Conservation (phyloP, 2,113 vertebrate genomes). For the Otolemur garnettii region DNA sequence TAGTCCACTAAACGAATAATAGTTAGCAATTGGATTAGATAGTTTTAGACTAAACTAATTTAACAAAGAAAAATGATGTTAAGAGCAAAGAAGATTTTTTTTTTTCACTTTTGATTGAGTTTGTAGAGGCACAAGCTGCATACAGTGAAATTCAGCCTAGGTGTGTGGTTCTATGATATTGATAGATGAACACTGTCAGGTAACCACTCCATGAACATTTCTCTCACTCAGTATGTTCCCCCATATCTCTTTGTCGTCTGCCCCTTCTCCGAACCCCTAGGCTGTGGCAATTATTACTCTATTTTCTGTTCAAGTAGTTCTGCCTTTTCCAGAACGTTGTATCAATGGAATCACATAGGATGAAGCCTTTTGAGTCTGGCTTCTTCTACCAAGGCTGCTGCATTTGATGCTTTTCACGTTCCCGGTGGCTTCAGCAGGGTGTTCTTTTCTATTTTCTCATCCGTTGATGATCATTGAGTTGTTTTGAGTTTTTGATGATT, state of each 20-base stretch:
- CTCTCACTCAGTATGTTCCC: background rate
- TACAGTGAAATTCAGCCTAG: background rate
- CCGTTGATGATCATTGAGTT: background rate
- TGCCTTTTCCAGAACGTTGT: conserved; percentile 18
- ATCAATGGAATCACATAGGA: background rate
- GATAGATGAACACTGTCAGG: background rate
- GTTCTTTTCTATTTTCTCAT: background rate
- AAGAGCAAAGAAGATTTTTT: background rate
- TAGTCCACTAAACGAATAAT: background rate
- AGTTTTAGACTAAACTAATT: conserved; percentile 29
- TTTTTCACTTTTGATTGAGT: background rate
- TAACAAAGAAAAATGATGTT: conserved; percentile 42
- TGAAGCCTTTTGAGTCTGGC: background rate
- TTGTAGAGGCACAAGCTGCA: background rate
- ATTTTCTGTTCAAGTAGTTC: background rate
- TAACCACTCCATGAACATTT: conserved; percentile 14
- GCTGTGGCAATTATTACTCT: background rate
- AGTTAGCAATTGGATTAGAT: background rate
- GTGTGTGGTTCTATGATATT: background rate
- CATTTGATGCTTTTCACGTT: background rate
- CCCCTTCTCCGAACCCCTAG: background rate
- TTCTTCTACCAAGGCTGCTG: background rate
- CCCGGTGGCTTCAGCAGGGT: background rate
- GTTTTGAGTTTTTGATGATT: background rate
- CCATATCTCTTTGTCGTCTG: background rate